A percentile compares a stretch with the other conserved stretches of the same genome.
phyloP scores from a whole-genome alignment of 1,140 invertebrate species.

The Sycophila sp. region DNA sequence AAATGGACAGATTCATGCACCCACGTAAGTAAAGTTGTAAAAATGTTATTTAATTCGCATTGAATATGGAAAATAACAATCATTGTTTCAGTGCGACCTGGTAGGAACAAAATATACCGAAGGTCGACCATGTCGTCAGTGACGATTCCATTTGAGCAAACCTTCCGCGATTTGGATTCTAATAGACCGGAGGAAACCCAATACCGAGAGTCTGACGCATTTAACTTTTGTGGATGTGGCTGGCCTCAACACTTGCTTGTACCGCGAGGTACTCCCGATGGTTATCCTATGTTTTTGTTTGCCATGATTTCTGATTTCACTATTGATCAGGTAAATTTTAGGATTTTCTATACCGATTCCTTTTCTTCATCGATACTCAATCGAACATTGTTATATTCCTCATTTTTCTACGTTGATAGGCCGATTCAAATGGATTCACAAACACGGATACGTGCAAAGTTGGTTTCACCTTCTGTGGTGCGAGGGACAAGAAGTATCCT shows the following conservation, averaged over 20 bases:
- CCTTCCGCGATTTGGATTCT: constrained; percentile 42
- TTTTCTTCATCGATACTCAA: too few relatives aligned
- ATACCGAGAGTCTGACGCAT: constrained; percentile 19
- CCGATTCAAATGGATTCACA: too few relatives aligned
- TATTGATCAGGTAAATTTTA: constrained; percentile 76
- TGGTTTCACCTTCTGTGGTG: too few relatives aligned
- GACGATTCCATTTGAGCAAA: constrained; percentile 78
- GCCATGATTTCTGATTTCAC: constrained; percentile 83
- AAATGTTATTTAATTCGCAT: not conserved
- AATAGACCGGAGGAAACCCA: constrained; percentile 32
- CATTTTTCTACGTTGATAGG: too few relatives aligned
- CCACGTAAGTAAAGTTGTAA: constrained; percentile 63
- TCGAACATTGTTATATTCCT: too few relatives aligned
- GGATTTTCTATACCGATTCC: too few relatives aligned
- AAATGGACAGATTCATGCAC: constrained; percentile 79
- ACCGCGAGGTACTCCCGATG: constrained; percentile 76
- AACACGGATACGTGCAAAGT: too few relatives aligned
- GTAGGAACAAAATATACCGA: constrained; percentile 70
- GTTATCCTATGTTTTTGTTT: constrained; percentile 77
- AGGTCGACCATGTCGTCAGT: constrained; percentile 75
- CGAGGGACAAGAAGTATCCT: constrained; percentile 74
- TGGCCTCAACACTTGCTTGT: constrained; percentile 88
- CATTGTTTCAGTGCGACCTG: not conserved
- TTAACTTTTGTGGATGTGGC: constrained; percentile 75
- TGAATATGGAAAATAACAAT: too few relatives aligned